Base-by-base conservation (phyloP, 2,113 vertebrate species). In the Varanus komodoensis region DNA sequence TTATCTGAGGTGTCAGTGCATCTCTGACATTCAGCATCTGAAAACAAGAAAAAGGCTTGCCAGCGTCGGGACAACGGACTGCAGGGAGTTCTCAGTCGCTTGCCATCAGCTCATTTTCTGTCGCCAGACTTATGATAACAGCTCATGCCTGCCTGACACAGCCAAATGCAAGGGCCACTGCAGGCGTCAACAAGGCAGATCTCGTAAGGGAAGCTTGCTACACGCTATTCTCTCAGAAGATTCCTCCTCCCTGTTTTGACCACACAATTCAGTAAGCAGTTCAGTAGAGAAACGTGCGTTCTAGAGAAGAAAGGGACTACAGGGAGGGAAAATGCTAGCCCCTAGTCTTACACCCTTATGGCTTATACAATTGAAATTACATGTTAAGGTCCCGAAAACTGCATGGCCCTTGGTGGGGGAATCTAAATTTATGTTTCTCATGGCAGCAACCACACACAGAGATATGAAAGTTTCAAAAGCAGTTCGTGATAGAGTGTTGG, bases 21-120 rank as follows among this genome's bases (percentile, higher is more conserved):
- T 97, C 97, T 93, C 97, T 97, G 68, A 98, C 73, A 12, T 96
- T 94, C 87, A 96, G 93, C 8, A 98, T 88, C 99, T 99, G 91
- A 17, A 90, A 68, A 25, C 57, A 84, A 86, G n/a, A 29, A 82
- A 50, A 74, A 12, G 32, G 38, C 78, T 25, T 11, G 6, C 4
- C 14, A n/a, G 11, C 38, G 79, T 52, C 34, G 29, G 6, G 25
- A 64, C n/a, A 78, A 6, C 64, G n/a, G 4, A 2, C 48, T 44
- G 15, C 15, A 67, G 6, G 6, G 88, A 21, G 34, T 69, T 81
- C 82, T 89, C 50, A 54, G n/a, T 71, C n/a, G 54, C 12, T 79
- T 52, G 68, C 8, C 38, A 29, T 0, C 27, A 84, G 14, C 0
- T 9, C 8, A 0, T 8, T 67, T 23, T 67, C 74, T 48, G 25